Evolutionary conservation across 1,140 invertebrate species (phyloP).

Genomic region (Asbolus verrucosus): DNA sequence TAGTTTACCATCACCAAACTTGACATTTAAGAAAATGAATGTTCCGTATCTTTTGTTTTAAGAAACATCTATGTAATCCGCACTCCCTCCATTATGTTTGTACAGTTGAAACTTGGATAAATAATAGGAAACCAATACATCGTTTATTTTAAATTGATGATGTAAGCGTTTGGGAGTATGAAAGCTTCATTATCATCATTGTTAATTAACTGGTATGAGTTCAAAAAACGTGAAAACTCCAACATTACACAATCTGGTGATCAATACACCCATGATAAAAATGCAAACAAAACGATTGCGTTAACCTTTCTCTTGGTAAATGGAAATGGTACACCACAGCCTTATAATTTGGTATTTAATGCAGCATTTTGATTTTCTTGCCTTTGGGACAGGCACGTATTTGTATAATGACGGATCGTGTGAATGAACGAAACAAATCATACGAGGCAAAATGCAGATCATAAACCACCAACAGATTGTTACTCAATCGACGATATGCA

Average conservation of each 20-base stretch:
- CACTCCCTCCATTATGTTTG: no score
- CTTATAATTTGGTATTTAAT: constrained; percentile 33
- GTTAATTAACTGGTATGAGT: neutral
- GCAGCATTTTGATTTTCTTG: constrained; percentile 32
- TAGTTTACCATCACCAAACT: no score
- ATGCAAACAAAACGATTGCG: constrained; percentile 27
- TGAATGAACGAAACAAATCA: constrained; percentile 17
- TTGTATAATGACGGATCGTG: constrained; percentile 16
- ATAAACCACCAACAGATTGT: constrained; percentile 33
- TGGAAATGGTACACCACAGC: constrained; percentile 27
- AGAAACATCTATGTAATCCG: no score
- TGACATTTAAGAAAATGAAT: no score
- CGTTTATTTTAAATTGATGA: no score
- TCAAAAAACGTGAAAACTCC: constrained; percentile 21
- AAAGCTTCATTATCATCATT: neutral
- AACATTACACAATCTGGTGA: constrained; percentile 9
- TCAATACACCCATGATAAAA: constrained; percentile 31
- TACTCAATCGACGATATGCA: constrained; percentile 36
- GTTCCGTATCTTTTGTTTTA: no score
- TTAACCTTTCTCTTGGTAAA: constrained; percentile 38
- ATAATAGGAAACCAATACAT: no score
- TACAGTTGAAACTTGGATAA: no score
- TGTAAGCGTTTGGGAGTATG: no score
- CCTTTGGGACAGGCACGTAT: constrained; percentile 29
- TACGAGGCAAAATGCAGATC: constrained; percentile 32